Evolutionary conservation across 2,797 vertebrate species (phyloP), one percentile per base, ranked within the genome.

Genomic region (Lindbergichthys nudifrons): DNA sequence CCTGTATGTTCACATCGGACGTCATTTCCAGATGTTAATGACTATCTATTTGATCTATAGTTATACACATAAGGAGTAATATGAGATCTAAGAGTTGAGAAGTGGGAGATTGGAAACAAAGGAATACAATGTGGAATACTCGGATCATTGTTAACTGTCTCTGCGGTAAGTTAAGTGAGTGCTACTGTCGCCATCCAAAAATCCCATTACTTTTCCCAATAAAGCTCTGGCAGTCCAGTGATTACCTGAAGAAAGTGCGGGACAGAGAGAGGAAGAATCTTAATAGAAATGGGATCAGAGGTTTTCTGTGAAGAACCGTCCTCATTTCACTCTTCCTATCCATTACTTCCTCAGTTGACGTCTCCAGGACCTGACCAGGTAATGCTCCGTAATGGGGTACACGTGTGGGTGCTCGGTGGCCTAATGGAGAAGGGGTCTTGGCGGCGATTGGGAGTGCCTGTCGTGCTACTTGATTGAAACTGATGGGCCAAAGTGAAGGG

Each of bases 391-490:
- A 94, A 95, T 94, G 75, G 77, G 90, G 78, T 88, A 94, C 94
- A 94, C 69, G 91, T 92, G 90, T 81, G 88, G 86, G 60, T 18
- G 64, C 68, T 36, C 30, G 57, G 73, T 75, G 82, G 73, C 79
- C 87, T 93, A 93, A 94, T 94, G 87, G 88, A 36, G 92, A 87
- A 91, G 69, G 76, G 90, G 91, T 90, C 81, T 80, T 79, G 67
- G 76, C 65, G 66, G 81, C 67, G 51, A 77, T 62, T 36, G 84
- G 87, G 82, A 87, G 76, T 56, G 91, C 88, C 91, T 84, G 93
- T 92, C 93, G 76, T 61, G 83, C 86, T 51, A 79, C 90, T 84
- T 93, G 94, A 95, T 94, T 94, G 90, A 91, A 95, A 95, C 86
- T 93, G 94, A 95, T 95, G 93, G 93, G 80, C 86, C 83, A 76